Percentiles rank a stretch among this genome's conserved stretches.
These are phyloP conservation scores for Alouatta palliata DNA, from an alignment of 2,113 vertebrate genomes.

Conservation along the genomic window DNA sequence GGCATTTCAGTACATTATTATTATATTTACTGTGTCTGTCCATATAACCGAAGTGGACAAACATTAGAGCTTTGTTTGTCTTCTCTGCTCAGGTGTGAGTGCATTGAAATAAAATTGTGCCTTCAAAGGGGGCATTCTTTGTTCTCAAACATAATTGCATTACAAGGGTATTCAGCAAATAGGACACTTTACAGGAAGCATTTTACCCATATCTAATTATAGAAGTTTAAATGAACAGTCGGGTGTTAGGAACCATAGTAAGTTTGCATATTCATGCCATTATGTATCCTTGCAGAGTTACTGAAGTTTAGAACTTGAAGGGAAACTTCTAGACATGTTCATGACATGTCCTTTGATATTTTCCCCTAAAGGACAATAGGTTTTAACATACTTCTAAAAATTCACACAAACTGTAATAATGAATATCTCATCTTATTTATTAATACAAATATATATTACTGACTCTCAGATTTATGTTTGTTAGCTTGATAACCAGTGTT, in stretches of 20 bases:
- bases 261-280: rapidly evolving
- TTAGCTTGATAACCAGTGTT: rapidly evolving
- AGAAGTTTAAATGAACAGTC: background rate
- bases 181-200: background rate
- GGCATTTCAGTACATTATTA: background rate
- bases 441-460: background rate
- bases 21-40: background rate
- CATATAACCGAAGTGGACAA: background rate
- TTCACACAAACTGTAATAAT: too few species aligned
- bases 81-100: background rate
- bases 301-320: background rate
- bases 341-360: background rate
- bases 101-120: background rate
- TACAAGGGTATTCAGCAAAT: rapidly evolving
- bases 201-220: rapidly evolving
- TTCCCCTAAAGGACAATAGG: background rate
- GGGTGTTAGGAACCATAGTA: background rate
- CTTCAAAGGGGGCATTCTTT: background rate
- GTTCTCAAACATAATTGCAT: too few species aligned
- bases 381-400: background rate
- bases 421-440: background rate
- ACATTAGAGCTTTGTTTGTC: background rate
- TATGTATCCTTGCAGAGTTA: background rate
- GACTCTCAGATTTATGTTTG: background rate
- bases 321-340: background rate